phyloP scores from a whole-genome alignment of 2,113 vertebrate species.

The Osmerus eperlanus region DNA sequence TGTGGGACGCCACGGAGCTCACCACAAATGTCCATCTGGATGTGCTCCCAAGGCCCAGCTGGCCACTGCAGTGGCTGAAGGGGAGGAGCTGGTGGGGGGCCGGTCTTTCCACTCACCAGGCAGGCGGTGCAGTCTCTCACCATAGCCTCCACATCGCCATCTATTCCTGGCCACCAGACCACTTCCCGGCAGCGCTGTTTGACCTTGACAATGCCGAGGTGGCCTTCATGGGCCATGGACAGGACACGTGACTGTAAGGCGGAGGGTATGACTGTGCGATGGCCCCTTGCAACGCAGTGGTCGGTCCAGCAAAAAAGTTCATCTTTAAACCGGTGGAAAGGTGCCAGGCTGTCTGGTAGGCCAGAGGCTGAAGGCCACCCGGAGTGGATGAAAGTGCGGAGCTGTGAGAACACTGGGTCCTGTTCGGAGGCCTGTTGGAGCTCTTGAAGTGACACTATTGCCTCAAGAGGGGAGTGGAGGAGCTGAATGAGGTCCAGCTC shows the following conservation, averaged over 20 bases:
- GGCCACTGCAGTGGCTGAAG: background rate
- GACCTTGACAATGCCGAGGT: background rate
- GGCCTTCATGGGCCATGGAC: too few species aligned
- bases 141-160: background rate
- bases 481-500: background rate
- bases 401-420: background rate
- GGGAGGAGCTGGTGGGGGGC: background rate
- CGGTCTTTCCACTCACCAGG: background rate
- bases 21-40: background rate
- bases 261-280: background rate
- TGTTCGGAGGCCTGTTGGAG: background rate
- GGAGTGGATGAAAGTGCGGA: background rate
- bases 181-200: background rate
- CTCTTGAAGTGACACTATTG: background rate
- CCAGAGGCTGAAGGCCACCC: background rate
- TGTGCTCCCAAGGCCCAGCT: conserved; percentile 8
- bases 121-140: conserved; percentile 1
- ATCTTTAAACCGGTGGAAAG: background rate
- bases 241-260: background rate
- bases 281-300: background rate
- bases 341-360: background rate
- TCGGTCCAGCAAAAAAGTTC: background rate
- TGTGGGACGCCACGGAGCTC: too few species aligned
- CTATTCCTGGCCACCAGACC: background rate
- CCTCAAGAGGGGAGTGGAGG: background rate